These are phyloP conservation scores for Varanus komodoensis DNA, from an alignment of 2,113 vertebrate genomes.

Conservation along the genomic window DNA sequence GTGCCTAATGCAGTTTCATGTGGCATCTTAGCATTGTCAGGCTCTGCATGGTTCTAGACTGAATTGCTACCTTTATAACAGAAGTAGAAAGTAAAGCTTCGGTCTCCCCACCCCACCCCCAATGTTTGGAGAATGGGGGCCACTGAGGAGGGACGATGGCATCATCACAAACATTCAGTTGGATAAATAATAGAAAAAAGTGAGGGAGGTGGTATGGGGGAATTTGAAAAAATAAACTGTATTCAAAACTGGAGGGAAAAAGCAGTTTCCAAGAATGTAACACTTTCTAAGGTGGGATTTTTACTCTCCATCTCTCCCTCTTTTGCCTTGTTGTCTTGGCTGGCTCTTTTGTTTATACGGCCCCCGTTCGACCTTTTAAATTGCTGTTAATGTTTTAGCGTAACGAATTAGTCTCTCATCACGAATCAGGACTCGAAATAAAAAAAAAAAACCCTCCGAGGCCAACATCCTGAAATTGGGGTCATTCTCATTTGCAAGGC, in stretches of 20 bases:
- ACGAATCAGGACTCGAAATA: slow-evolving; percentile 97
- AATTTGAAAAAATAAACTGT: neutral
- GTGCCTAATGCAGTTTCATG: neutral
- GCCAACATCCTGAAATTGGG: slow-evolving; percentile 98
- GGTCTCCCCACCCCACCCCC: no score
- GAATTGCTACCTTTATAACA: neutral
- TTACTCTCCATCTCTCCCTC: slow-evolving; percentile 64
- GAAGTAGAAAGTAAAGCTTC: neutral
- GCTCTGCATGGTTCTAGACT: neutral
- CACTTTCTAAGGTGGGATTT: rapidly evolving
- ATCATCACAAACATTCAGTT: slow-evolving; percentile 13
- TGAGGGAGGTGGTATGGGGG: neutral
- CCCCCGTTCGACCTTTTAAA: slow-evolving; percentile 94
- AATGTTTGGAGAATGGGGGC: neutral
- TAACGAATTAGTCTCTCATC: slow-evolving; percentile 99
- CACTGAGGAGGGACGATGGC: neutral
- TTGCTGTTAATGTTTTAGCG: slow-evolving; percentile 99
- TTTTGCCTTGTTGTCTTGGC: slow-evolving; percentile 77
- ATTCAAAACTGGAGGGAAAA: neutral
- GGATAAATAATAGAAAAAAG: slow-evolving; percentile 1
- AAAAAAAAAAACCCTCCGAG: slow-evolving; percentile 87
- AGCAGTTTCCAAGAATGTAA: slow-evolving; percentile 48
- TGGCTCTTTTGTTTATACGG: slow-evolving; percentile 85
- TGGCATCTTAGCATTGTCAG: neutral
- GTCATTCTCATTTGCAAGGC: slow-evolving; percentile 99